phyloP scores from a whole-genome alignment of 2,888 invertebrate species.

The Ichneumoninae sp. region DNA sequence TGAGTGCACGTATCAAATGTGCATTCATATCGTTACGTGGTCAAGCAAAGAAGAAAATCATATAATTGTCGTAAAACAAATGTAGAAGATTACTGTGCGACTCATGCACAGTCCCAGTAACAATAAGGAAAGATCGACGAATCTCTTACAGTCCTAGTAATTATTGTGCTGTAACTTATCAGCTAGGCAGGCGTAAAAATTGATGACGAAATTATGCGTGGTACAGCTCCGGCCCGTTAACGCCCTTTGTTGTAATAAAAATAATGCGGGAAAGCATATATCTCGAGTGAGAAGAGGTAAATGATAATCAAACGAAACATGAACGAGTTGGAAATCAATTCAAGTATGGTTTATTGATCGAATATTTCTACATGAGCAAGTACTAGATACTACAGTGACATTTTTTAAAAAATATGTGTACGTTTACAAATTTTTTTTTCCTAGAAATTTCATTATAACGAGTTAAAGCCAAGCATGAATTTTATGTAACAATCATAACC shows the following conservation, averaged over 20 bases:
- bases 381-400: conserved; percentile 55
- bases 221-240: background rate
- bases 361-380: conserved; percentile 64
- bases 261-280: conserved; percentile 41
- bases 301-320: conserved; percentile 43
- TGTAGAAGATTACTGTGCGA: conserved; percentile 48
- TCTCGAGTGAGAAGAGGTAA: conserved; percentile 44
- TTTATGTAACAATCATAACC: conserved; percentile 63
- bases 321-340: conserved; percentile 42
- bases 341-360: conserved; percentile 57
- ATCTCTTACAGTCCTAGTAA: background rate
- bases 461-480: conserved; percentile 61
- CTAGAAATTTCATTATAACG: conserved; percentile 33
- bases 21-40: conserved; percentile 25
- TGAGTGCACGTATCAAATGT: conserved; percentile 42
- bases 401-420: conserved; percentile 34
- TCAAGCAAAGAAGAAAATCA: conserved; percentile 40
- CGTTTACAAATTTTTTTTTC: conserved; percentile 17
- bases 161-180: conserved; percentile 34
- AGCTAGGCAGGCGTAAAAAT: conserved; percentile 35
- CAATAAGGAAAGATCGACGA: background rate
- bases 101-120: conserved; percentile 55
- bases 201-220: background rate
- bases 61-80: background rate
- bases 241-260: conserved; percentile 16